A percentile compares a stretch with the other conserved stretches of the same genome.
These are phyloP conservation scores for Diplolepis rosae DNA, from an alignment of 2,888 invertebrate genomes.

Conservation along the genomic window DNA sequence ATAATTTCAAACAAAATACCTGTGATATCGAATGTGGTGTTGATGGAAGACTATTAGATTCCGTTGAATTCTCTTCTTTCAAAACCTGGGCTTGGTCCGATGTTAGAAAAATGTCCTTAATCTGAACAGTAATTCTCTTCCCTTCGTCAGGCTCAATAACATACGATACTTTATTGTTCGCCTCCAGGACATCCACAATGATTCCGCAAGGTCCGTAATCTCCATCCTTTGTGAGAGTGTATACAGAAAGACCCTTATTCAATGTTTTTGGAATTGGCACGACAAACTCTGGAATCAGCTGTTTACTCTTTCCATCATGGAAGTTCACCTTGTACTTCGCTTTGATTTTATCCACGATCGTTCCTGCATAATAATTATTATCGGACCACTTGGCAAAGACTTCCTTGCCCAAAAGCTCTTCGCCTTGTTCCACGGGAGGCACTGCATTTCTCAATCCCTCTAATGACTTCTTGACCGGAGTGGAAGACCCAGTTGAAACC, in stretches of 20 bases:
- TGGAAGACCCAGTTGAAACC: background rate
- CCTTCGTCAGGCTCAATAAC: conserved; percentile 62
- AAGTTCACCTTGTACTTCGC: conserved; percentile 80
- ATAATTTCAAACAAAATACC: background rate
- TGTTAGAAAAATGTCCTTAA: conserved; percentile 63
- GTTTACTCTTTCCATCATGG: conserved; percentile 79
- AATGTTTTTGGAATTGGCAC: conserved; percentile 68
- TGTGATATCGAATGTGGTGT: conserved; percentile 51
- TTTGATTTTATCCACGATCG: conserved; percentile 76
- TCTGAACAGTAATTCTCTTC: conserved; percentile 57
- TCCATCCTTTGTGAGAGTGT: conserved; percentile 56
- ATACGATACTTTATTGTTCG: conserved; percentile 51
- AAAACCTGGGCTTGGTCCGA: conserved; percentile 65
- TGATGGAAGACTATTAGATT: conserved; percentile 53
- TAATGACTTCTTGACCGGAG: conserved; percentile 32
- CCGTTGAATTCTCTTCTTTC: conserved; percentile 53
- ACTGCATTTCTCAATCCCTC: conserved; percentile 20
- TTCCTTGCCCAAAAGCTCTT: conserved; percentile 62
- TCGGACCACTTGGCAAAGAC: conserved; percentile 83
- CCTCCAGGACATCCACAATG: conserved; percentile 51
- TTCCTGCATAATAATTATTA: conserved; percentile 81
- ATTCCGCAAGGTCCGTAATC: conserved; percentile 63
- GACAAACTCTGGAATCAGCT: conserved; percentile 78
- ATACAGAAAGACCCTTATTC: conserved; percentile 61
- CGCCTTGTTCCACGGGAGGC: conserved; percentile 28